phyloP scores from a whole-genome alignment of 2,888 invertebrate species.

The Synanthedon myopaeformis region DNA sequence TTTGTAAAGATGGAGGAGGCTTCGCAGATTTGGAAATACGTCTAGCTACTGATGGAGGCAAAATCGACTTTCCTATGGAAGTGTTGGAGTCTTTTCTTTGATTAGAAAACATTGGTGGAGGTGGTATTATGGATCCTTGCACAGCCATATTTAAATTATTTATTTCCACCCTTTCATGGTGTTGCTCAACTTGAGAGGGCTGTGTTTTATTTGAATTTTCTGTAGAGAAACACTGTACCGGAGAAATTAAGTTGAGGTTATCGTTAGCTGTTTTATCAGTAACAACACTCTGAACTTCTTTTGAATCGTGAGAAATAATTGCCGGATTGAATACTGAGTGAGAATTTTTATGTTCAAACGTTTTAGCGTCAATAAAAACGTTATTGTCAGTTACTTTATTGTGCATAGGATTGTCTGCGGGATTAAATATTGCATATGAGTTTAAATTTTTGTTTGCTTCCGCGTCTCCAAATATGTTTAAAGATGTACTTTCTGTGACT shows the following conservation, averaged over 20 bases:
- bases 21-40: slow-evolving; percentile 45
- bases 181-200: neutral
- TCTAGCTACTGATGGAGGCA: slow-evolving; percentile 58
- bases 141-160: neutral
- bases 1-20: slow-evolving; percentile 15
- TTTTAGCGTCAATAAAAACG: neutral
- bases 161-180: neutral
- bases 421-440: slow-evolving; percentile 16
- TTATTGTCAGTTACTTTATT: neutral
- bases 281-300: too few species aligned
- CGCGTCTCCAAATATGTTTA: neutral
- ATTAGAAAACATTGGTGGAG: slow-evolving; percentile 56
- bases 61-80: slow-evolving; percentile 29
- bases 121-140: slow-evolving; percentile 31
- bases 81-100: slow-evolving; percentile 21
- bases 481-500: neutral
- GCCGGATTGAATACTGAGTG: slow-evolving; percentile 15
- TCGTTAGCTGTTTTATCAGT: too few species aligned
- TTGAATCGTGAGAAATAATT: neutral
- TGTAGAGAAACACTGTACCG: too few species aligned
- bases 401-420: slow-evolving; percentile 1
- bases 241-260: too few species aligned
- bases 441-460: slow-evolving; percentile 2
- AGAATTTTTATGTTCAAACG: slow-evolving; percentile 4
- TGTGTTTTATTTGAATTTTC: neutral